These are phyloP conservation scores for Apantesis nais DNA, from an alignment of 2,888 invertebrate genomes.

Conservation along the genomic window DNA sequence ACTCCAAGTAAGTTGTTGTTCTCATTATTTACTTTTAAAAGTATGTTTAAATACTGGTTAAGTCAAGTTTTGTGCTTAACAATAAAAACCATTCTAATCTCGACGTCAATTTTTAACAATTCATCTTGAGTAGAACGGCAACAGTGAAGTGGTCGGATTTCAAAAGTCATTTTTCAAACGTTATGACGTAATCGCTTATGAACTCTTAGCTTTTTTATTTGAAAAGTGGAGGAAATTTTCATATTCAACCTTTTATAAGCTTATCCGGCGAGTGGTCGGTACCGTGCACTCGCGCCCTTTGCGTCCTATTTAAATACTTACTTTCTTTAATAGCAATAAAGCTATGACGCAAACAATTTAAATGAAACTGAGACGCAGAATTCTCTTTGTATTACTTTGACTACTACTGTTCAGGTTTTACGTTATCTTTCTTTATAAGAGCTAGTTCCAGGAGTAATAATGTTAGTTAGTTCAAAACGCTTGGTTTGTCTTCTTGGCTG, in stretches of 20 bases:
- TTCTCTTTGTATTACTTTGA: not conserved
- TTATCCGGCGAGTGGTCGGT: constrained; percentile 46
- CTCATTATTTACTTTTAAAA: constrained; percentile 37
- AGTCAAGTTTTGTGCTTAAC: constrained; percentile 27
- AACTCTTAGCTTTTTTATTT: constrained; percentile 77
- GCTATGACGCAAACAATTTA: constrained; percentile 14
- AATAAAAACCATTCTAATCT: constrained; percentile 59
- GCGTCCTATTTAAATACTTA: constrained; percentile 24
- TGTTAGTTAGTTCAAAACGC: not conserved
- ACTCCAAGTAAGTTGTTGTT: constrained; percentile 43
- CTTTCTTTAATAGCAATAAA: constrained; percentile 18
- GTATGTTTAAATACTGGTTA: constrained; percentile 3
- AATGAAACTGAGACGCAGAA: constrained; percentile 2
- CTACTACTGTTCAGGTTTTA: too few species aligned
- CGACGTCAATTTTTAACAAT: constrained; percentile 72
- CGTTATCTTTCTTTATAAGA: not conserved
- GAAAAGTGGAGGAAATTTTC: constrained; percentile 70
- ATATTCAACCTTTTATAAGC: constrained; percentile 73
- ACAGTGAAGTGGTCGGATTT: constrained; percentile 66
- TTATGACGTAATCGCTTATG: constrained; percentile 80
- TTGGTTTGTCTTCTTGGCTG: not conserved
- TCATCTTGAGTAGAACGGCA: constrained; percentile 67
- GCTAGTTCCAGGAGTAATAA: not conserved
- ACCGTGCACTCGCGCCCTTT: constrained; percentile 29
- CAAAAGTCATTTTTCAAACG: constrained; percentile 78